Evolutionary conservation across 2,113 vertebrate species (phyloP).

Genomic region (Phalacrocorax pelagicus): DNA sequence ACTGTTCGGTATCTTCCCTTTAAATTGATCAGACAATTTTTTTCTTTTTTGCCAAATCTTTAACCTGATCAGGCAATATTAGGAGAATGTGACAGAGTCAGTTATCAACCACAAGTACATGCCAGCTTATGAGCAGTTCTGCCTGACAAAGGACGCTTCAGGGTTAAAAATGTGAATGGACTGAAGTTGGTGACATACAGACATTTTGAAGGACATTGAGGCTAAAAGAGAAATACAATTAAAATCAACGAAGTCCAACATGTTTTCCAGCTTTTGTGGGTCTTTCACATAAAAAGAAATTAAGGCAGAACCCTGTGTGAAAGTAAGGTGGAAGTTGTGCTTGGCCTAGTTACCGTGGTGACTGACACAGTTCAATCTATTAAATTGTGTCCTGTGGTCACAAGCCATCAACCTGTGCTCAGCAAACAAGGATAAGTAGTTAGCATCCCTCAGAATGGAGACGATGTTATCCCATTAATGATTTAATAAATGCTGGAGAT

Average conservation of each 20-base stretch:
- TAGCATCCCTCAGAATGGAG: neutral
- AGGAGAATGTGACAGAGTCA: neutral
- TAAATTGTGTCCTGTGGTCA: slow-evolving; percentile 53
- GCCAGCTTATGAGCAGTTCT: neutral
- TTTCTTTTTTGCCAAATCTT: slow-evolving; percentile 30
- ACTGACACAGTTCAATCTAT: slow-evolving; percentile 60
- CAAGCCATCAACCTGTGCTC: slow-evolving; percentile 29
- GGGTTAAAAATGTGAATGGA: neutral
- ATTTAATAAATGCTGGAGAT: slow-evolving; percentile 20
- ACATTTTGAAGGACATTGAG: neutral
- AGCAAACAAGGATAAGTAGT: neutral
- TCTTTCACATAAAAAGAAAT: slow-evolving; percentile 30
- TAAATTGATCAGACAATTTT: neutral
- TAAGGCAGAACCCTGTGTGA: neutral
- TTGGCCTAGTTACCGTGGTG: slow-evolving; percentile 38
- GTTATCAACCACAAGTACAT: neutral
- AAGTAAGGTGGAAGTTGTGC: slow-evolving; percentile 16
- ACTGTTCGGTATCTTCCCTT: neutral
- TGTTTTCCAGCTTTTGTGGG: neutral
- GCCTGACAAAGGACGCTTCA: neutral
- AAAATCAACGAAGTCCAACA: neutral
- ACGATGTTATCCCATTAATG: neutral
- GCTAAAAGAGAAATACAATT: slow-evolving; percentile 19
- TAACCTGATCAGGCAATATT: slow-evolving; percentile 28
- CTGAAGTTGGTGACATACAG: neutral